Evolutionary conservation across 2,113 vertebrate species (phyloP).

Genomic region (Corythornis vintsioides): DNA sequence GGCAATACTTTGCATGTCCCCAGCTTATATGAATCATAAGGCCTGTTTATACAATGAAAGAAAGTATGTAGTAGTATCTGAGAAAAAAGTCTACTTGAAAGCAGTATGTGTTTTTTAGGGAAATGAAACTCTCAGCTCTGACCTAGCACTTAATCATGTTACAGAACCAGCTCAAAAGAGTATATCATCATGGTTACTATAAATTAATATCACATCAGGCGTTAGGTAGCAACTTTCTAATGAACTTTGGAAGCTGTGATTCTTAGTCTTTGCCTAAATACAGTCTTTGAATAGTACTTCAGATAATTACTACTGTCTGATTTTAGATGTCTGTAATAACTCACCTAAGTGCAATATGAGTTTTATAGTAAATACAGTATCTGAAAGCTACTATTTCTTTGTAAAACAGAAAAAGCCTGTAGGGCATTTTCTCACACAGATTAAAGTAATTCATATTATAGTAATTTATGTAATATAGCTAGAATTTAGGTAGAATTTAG

Average conservation of each 20-base stretch:
- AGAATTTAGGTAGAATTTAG: not conserved
- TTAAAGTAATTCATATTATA: not conserved
- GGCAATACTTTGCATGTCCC: not conserved
- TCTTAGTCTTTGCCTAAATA: not conserved
- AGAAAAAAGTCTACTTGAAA: not conserved
- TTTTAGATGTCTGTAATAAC: not conserved
- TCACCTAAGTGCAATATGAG: not conserved
- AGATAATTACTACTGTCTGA: not conserved
- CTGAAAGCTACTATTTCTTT: not conserved
- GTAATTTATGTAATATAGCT: not conserved
- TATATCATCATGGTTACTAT: not conserved
- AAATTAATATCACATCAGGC: not conserved
- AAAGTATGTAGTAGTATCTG: fast-evolving
- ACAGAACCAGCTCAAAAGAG: not conserved
- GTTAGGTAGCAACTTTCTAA: not conserved
- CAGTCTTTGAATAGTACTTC: not conserved
- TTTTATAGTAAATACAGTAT: not conserved
- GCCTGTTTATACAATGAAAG: not conserved
- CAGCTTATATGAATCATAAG: not conserved
- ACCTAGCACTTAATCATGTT: not conserved
- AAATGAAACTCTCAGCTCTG: not conserved
- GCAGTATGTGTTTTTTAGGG: not conserved
- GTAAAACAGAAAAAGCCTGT: not conserved
- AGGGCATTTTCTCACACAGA: not conserved
- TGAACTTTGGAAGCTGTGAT: not conserved